Percentiles rank a stretch among this genome's conserved stretches.
Evolutionary conservation across 2,797 vertebrate species (phyloP).

Genomic region (Sebastes taczanowskii): DNA sequence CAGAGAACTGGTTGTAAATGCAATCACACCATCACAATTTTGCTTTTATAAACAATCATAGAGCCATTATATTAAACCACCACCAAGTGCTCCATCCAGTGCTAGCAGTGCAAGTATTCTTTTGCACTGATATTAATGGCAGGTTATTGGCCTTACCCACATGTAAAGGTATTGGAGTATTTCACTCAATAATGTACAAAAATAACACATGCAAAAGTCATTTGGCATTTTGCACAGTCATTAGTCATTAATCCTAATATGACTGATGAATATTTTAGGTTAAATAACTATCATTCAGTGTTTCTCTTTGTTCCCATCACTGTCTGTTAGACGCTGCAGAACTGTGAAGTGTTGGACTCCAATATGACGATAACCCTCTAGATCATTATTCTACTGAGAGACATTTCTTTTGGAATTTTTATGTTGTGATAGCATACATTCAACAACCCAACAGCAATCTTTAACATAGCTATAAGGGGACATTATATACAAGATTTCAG

Average conservation of each 20-base stretch:
- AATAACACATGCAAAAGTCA: background rate
- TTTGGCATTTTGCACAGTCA: background rate
- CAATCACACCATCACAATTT: background rate
- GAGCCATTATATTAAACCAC: background rate
- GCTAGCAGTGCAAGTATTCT: background rate
- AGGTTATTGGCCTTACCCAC: background rate
- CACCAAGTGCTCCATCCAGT: background rate
- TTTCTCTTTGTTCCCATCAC: slow-evolving; percentile 5
- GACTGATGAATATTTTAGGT: background rate
- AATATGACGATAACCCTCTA: background rate
- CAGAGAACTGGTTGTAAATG: background rate
- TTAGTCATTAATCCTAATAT: background rate
- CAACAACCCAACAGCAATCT: background rate
- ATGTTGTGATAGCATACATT: background rate
- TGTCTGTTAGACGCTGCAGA: background rate
- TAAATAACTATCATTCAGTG: background rate
- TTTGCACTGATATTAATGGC: background rate
- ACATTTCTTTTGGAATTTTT: background rate
- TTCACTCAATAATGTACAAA: background rate
- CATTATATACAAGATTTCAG: background rate
- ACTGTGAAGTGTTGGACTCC: background rate
- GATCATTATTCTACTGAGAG: background rate
- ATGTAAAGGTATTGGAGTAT: background rate
- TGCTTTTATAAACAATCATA: background rate
- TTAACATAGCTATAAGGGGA: background rate